Base-by-base conservation (phyloP, 2,888 invertebrate genomes). In the Lordiphosa andalusiaca region DNA sequence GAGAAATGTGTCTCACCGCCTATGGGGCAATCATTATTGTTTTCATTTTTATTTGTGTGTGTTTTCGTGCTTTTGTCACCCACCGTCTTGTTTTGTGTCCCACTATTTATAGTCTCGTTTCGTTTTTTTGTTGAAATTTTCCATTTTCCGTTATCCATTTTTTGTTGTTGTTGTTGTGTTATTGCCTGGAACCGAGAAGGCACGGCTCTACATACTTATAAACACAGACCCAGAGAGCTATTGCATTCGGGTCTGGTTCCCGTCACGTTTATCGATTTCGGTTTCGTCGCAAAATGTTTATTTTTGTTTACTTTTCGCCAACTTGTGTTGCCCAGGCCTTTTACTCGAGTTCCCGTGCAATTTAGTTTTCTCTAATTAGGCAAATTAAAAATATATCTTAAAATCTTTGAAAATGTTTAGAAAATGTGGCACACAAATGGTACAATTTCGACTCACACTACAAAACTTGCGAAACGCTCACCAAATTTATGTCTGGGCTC, bases 241-340 rank as follows among this genome's bases (percentile, higher is more conserved):
- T 47, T 38, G 40, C 12, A 53, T 46, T 62, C 41, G 42, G 67
- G 73, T 73, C 35, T 44, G 19, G 33, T 30, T 47, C 30, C 52
- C 48, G 61, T 82, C 80, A 67, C 72, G 72, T 67, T 75, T 75
- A 82, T 83, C 63, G 76, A 76, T 76, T 82, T 73, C 56, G 47
- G 60, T 62, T 66, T 60, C 55, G 58, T 59, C 50, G 53, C 50
- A 40, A 12, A 61, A 65, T 56, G 41, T 19, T 49, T 51, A 53
- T 52, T 44, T 53, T 36, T 33, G 47, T 50, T 58, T 63, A 48
- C 41, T 40, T 25, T 39, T 40, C 23, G 19, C 38, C 50, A 16
- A 57, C 2, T 6, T 12, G 16, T 16, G 19, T 56, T 67, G 44
- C 51, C 51, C 49, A 33, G 47, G 46, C 63, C 53, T 60, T 62